A percentile compares a stretch with the other conserved stretches of the same genome.
Conservation (phyloP, 2,797 vertebrate genomes). For the Lophius americanus region DNA sequence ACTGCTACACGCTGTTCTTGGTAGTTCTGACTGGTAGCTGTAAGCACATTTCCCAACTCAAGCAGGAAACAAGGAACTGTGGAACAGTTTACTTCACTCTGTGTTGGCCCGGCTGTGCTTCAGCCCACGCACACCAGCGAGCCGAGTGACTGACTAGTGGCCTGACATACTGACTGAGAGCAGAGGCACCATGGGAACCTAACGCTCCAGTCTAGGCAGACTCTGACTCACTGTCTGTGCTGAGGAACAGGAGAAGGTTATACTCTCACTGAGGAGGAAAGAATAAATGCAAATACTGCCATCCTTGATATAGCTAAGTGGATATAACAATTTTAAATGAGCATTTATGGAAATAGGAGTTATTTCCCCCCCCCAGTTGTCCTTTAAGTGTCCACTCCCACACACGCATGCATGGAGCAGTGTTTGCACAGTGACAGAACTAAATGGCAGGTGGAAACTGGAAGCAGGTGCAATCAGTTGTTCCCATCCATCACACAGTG, state of each 20-base stretch:
- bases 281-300: slow-evolving; percentile 8
- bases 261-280: slow-evolving; percentile 45
- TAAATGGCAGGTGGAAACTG: slow-evolving; percentile 71
- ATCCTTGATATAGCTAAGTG: slow-evolving; percentile 6
- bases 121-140: slow-evolving; percentile 65
- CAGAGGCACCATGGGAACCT: slow-evolving; percentile 67
- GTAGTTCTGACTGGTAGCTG: slow-evolving; percentile 31
- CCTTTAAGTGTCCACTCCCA: slow-evolving; percentile 1
- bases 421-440: slow-evolving; percentile 72
- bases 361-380: slow-evolving; percentile 14
- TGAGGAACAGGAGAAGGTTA: slow-evolving; percentile 49
- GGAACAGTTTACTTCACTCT: slow-evolving; percentile 77
- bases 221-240: slow-evolving; percentile 80
- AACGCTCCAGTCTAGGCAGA: slow-evolving; percentile 49
- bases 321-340: slow-evolving; percentile 7
- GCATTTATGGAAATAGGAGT: slow-evolving; percentile 45
- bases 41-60: slow-evolving; percentile 71
- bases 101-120: slow-evolving; percentile 50
- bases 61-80: slow-evolving; percentile 64
- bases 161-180: slow-evolving; percentile 60
- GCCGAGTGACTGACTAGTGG: slow-evolving; percentile 49
- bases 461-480: slow-evolving; percentile 77
- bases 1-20: slow-evolving; percentile 40
- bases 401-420: slow-evolving; percentile 11
- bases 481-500: slow-evolving; percentile 58